phyloP scores from a whole-genome alignment of 2,888 invertebrate species.

The Sabatieria punctata region DNA sequence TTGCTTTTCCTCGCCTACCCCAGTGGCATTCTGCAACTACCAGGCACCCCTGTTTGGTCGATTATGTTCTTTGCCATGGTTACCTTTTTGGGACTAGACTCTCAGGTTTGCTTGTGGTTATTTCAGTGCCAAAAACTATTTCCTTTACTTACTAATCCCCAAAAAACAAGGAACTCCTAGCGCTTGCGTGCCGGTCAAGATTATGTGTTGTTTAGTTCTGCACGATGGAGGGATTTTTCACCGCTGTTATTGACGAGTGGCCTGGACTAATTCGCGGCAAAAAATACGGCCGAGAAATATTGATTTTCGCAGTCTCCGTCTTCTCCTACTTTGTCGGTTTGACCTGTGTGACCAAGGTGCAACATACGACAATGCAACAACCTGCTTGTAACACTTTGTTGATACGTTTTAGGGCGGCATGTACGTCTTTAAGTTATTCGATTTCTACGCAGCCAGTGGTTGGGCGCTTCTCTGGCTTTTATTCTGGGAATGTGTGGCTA shows the following conservation, averaged over 20 bases:
- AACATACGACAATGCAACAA: too few relatives aligned
- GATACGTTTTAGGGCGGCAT: slow-evolving; percentile 79
- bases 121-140: too few relatives aligned
- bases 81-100: slow-evolving; percentile 46
- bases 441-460: slow-evolving; percentile 96
- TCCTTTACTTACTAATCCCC: too few relatives aligned
- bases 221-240: slow-evolving; percentile 96
- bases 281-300: slow-evolving; percentile 52
- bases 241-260: slow-evolving; percentile 92
- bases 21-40: slow-evolving; percentile 44
- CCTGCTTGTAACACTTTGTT: too few relatives aligned
- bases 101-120: slow-evolving; percentile 35
- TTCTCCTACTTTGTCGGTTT: slow-evolving; percentile 86
- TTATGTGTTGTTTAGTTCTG: slow-evolving; percentile 50
- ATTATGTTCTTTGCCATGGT: slow-evolving; percentile 49
- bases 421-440: slow-evolving; percentile 95
- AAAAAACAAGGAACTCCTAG: too few relatives aligned
- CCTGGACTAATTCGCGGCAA: slow-evolving; percentile 51
- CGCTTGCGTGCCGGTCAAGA: too few relatives aligned
- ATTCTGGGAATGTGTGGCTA: slow-evolving; percentile 94
- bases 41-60: slow-evolving; percentile 47
- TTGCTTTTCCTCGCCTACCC: slow-evolving; percentile 47
- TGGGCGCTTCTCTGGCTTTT: slow-evolving; percentile 87
- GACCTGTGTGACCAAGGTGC: slow-evolving; percentile 43
- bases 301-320: slow-evolving; percentile 75